Evolutionary conservation across 2,797 vertebrate species (phyloP).

Genomic region (Danio tinwini): DNA sequence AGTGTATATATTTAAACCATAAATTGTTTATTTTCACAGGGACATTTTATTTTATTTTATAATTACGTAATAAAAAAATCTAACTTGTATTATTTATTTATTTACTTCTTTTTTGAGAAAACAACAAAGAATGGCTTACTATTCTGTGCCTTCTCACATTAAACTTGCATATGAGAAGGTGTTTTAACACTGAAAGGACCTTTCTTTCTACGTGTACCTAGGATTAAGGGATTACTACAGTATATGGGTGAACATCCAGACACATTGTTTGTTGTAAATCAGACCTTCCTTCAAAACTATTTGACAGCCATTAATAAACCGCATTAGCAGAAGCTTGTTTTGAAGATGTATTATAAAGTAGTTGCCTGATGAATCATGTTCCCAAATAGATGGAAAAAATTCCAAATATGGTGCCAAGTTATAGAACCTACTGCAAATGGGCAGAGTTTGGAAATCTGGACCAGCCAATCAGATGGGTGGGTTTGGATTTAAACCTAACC

Average conservation of each 20-base stretch:
- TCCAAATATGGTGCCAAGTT: conserved; percentile 15
- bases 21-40: no score
- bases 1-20: no score
- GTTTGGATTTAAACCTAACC: neutral
- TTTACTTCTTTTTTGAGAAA: neutral
- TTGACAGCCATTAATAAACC: conserved; percentile 12
- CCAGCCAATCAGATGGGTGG: neutral
- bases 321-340: conserved; percentile 14
- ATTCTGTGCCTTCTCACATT: neutral
- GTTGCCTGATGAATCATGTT: conserved; percentile 13
- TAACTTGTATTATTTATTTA: no score
- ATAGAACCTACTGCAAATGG: neutral
- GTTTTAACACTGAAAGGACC: neutral
- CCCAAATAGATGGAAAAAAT: conserved; percentile 1
- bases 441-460: neutral
- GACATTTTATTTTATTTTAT: no score
- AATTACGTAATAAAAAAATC: no score
- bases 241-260: conserved; percentile 19
- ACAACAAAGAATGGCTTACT: neutral
- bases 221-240: conserved; percentile 33
- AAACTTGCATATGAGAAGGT: neutral
- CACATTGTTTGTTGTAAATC: conserved; percentile 30
- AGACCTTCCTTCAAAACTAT: conserved; percentile 13
- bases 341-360: conserved; percentile 20
- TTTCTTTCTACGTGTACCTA: conserved; percentile 14